Evolutionary conservation across 2,113 vertebrate genomes (phyloP).

Genomic region (Halcyon senegalensis): DNA sequence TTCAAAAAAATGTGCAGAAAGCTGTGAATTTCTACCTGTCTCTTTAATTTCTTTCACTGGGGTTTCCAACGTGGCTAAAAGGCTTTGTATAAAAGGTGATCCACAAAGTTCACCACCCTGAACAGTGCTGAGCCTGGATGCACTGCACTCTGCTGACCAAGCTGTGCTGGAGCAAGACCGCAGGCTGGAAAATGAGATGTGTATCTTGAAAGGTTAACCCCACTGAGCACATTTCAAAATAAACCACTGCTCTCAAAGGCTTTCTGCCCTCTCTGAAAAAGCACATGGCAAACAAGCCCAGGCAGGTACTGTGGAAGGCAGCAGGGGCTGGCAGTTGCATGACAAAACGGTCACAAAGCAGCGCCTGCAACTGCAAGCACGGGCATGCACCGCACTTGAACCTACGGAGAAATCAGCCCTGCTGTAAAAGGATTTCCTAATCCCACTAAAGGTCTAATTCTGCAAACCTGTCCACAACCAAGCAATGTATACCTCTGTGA

Average conservation of each 20-base stretch:
- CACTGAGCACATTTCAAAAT: not conserved
- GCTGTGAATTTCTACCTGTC: not conserved
- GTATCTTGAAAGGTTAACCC: not conserved
- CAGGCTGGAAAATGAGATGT: not conserved
- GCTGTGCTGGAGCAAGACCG: not conserved
- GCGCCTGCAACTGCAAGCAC: not conserved
- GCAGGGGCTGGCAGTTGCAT: not conserved
- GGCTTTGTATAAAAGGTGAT: not conserved
- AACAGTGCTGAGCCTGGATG: not conserved
- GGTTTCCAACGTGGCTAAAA: not conserved
- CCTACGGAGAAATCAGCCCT: not conserved
- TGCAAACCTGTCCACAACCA: not conserved
- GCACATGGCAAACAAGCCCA: not conserved
- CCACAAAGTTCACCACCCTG: fast-evolving
- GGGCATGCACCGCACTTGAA: fast-evolving
- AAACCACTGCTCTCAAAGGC: not conserved
- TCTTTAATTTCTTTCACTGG: not conserved
- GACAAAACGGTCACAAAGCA: not conserved
- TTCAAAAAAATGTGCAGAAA: not conserved
- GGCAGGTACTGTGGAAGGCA: not conserved
- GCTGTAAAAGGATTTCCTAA: not conserved
- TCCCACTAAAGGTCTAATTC: not conserved
- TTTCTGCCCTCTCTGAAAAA: not conserved
- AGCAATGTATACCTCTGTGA: not conserved
- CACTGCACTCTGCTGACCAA: fast-evolving